Conservation (phyloP, 2,888 invertebrate genomes). For the Oxycera nigricornis region DNA sequence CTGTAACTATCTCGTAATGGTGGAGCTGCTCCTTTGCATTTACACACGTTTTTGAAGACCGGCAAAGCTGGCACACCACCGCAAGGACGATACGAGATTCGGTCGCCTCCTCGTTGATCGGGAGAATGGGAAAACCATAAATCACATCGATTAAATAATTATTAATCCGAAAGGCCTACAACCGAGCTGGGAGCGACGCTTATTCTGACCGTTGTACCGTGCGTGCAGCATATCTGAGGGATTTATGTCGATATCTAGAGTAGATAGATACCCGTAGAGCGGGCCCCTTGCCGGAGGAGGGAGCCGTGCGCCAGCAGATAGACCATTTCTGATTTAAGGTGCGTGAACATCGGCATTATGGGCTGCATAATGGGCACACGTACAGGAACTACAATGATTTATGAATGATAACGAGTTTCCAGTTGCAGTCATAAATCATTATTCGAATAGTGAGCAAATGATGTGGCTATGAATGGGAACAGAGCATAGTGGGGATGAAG, state of each 20-base stretch:
- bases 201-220: conserved; percentile 19
- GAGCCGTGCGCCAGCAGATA: neutral
- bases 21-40: neutral
- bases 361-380: conserved; percentile 10
- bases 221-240: conserved; percentile 2
- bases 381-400: conserved; percentile 40
- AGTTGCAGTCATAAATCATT: conserved; percentile 44
- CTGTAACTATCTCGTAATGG: conserved; percentile 17
- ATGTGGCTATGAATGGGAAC: neutral
- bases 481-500: too few relatives aligned
- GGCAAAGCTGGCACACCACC: conserved; percentile 1
- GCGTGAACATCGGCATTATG: conserved; percentile 26
- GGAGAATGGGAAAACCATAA: conserved; percentile 44
- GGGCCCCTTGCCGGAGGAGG: neutral
- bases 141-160: conserved; percentile 51
- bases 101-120: conserved; percentile 14
- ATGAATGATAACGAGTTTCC: conserved; percentile 45
- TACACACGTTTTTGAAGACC: neutral
- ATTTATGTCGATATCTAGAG: conserved; percentile 35
- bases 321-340: conserved; percentile 24
- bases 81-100: neutral
- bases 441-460: conserved; percentile 33
- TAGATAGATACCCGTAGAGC: conserved; percentile 23
- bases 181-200: conserved; percentile 33
- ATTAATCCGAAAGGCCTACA: conserved; percentile 43